A percentile compares a stretch with the other conserved stretches of the same genome.
phyloP scores from a whole-genome alignment of 2,797 vertebrate species.

The Perdix hodgsoniae region DNA sequence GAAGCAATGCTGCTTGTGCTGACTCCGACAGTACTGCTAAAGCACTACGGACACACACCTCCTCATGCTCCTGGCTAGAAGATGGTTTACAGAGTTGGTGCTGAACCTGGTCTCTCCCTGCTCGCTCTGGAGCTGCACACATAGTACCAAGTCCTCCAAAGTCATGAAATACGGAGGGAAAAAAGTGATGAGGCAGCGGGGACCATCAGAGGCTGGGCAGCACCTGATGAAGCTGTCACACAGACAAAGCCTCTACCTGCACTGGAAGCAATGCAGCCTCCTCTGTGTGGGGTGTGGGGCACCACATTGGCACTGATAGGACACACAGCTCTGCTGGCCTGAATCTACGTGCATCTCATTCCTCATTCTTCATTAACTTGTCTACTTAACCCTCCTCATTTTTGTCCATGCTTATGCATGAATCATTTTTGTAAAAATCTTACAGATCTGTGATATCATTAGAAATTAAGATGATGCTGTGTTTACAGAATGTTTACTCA shows the following conservation, averaged over 20 bases:
- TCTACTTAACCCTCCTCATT: background rate
- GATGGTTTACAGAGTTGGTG: no score
- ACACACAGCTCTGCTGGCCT: background rate
- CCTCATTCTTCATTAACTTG: background rate
- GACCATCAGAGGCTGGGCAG: background rate
- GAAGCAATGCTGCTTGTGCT: background rate
- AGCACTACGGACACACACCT: background rate
- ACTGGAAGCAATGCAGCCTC: background rate
- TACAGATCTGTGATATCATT: background rate
- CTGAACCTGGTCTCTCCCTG: background rate
- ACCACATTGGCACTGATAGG: background rate
- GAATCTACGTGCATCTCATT: background rate
- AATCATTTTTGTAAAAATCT: background rate
- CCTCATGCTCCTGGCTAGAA: accelerated
- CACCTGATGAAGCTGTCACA: background rate
- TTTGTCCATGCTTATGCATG: background rate
- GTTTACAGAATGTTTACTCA: background rate
- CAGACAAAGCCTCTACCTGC: background rate
- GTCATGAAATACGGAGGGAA: background rate
- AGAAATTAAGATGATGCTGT: background rate
- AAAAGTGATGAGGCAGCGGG: background rate
- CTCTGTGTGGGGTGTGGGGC: accelerated
- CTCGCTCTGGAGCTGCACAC: background rate
- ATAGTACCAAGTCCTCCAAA: background rate
- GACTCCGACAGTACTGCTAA: background rate